Evolutionary conservation across 2,113 vertebrate species (phyloP), one percentile per base, ranked within the genome.

Genomic region (Chlorodrepanis virens): DNA sequence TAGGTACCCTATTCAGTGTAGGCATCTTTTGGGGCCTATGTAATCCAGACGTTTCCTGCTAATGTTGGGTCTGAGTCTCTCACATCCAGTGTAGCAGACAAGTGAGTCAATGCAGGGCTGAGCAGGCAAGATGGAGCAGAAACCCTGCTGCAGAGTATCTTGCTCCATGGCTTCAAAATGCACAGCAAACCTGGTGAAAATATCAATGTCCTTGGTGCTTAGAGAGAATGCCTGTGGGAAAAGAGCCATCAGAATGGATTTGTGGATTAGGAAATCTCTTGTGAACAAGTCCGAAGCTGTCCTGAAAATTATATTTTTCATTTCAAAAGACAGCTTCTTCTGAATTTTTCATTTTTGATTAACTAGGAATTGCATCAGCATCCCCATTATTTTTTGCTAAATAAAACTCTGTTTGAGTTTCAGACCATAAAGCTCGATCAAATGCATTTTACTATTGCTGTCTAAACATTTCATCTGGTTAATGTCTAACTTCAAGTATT

Each of bases 401-500:
- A 92, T 87, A 95, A 93, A 94, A 67, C 69, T 87, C 59, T 96
- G 87, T 97, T 96, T 96, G 94, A 97, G 94, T 96, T 97, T 94
- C 94, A 96, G 82, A 92, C 90, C 94, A 92, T 96, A 94, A 97
- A 97, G 88, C 69, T 91, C 60, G 77, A 95, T 87, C 91, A 72
- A 97, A 95, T 96, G 94, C 72, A 61, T 96, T 93, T 96, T 93
- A 95, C 71, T 84, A 47, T 91, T 95, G 87, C 93, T 95, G 86
- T 94, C 92, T 94, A 97, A 97, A 97, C 92, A 97, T 95, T 97
- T 96, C 53, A 82, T 70, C 84, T 89, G 40, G 94, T 97, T 97
- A 97, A 97, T 96, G 70, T 42, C 90, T 97, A 96, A 97, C 90
- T 83, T 70, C 60, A 96, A 90, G 88, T 91, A 96, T 96, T 97